Conservation (phyloP, 2,113 vertebrate species). For the Oreocharis arfaki region DNA sequence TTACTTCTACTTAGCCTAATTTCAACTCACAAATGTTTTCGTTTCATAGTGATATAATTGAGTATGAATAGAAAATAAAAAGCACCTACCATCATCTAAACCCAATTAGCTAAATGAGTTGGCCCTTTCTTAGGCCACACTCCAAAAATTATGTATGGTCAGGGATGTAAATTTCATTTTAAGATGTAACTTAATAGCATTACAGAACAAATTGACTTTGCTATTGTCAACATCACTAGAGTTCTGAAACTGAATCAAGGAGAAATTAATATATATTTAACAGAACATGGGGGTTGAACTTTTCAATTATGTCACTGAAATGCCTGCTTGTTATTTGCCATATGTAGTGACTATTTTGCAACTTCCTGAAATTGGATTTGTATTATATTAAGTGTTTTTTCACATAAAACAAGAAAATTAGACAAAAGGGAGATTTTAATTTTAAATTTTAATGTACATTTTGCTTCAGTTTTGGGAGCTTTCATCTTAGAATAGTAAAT, state of each 20-base stretch:
- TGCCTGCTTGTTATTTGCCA: not conserved
- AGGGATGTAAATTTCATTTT: not conserved
- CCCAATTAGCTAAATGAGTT: not conserved
- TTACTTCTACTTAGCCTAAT: not conserved
- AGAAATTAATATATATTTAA: not conserved
- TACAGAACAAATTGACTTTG: not conserved
- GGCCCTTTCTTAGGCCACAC: not conserved
- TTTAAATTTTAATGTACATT: not conserved
- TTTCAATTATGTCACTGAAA: not conserved
- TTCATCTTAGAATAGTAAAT: not conserved
- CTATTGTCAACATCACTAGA: not conserved
- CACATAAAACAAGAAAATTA: not conserved
- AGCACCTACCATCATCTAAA: not conserved
- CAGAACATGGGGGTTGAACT: not conserved
- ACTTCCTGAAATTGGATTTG: not conserved
- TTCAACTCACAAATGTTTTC: not conserved
- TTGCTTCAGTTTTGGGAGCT: not conserved
- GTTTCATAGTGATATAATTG: not conserved
- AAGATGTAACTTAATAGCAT: not conserved
- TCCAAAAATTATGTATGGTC: not conserved
- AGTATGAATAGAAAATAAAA: not conserved
- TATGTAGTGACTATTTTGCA: not conserved
- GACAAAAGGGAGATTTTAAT: not conserved
- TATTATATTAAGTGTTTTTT: not conserved
- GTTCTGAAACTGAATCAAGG: not conserved